Conservation (phyloP, 2,113 vertebrate genomes). For the Silurus glanis region DNA sequence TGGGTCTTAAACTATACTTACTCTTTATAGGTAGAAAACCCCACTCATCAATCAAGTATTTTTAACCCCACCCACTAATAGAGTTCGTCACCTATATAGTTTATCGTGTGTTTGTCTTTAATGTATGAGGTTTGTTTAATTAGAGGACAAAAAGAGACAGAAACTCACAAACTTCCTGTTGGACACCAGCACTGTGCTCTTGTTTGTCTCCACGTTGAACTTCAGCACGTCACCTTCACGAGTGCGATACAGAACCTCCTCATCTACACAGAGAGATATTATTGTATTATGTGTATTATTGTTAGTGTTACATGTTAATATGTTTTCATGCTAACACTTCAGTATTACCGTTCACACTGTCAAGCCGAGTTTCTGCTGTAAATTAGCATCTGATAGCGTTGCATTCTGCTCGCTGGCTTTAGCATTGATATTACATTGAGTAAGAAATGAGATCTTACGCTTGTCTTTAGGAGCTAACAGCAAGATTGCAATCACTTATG, state of each 20-base stretch:
- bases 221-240: conserved; percentile 84
- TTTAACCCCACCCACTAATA: background rate
- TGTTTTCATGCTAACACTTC: too few species aligned
- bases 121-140: background rate
- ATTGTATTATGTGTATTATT: background rate
- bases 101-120: background rate
- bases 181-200: conserved; percentile 83
- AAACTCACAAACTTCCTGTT: conserved; percentile 95
- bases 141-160: background rate
- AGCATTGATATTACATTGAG: background rate
- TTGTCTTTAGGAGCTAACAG: background rate
- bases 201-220: conserved; percentile 82
- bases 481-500: too few species aligned
- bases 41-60: background rate
- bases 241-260: conserved; percentile 87
- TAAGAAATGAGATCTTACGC: background rate
- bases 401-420: background rate
- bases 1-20: background rate
- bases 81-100: background rate
- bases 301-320: too few species aligned
- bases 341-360: background rate
- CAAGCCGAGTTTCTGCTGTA: background rate
- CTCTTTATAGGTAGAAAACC: too few species aligned
- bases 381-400: background rate
- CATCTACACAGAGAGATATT: conserved; percentile 70